Base-by-base conservation (phyloP, 2,797 vertebrate species). In the Halcyon leucocephala region DNA sequence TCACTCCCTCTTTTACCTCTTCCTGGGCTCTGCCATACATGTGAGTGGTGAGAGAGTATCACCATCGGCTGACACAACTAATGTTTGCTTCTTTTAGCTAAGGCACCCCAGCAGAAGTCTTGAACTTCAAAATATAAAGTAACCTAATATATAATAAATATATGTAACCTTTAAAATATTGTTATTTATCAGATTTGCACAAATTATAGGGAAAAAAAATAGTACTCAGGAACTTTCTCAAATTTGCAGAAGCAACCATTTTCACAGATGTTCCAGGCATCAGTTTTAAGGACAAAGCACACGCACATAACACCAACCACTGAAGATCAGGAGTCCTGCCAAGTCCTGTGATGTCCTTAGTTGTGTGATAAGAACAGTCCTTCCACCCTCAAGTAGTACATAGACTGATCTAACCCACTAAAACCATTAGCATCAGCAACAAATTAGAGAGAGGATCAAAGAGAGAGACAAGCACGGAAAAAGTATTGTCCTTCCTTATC, bases 271-370 rank as follows among this genome's bases (percentile, higher is more conserved):
- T 37, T 74, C 33, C 39, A 58, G 49, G 26, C 29, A 58, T 29
- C 44, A 42, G 2, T n/a, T 65, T 28, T 28, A 49, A 89, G 81
- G 58, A 44, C 22, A 49, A 84, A 79, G 48, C 4, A 13, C 14
- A 31, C 0, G 2, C 28, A 54, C 2, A 1, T 35, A 46, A 22
- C 46, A 69, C 10, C 7, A 39, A 1, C 8, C 25, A 31, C 42
- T 19, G 83, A 42, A 21, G 62, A 33, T 21, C 28, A 58, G 69
- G 71, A 73, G 52, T 44, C n/a, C 64, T 87, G 71, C 39, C 74
- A 84, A 65, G 35, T 16, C 42, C 69, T 73, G 28, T 20, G n/a
- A 10, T 51, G 41, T 39, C 60, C 86, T 61, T 15, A 67, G 31
- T 51, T 3, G 1, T 2, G 6, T 41, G 76, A 44, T 31, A 83